Conservation (phyloP, 2,888 invertebrate species). For the Mallateleia sp. region DNA sequence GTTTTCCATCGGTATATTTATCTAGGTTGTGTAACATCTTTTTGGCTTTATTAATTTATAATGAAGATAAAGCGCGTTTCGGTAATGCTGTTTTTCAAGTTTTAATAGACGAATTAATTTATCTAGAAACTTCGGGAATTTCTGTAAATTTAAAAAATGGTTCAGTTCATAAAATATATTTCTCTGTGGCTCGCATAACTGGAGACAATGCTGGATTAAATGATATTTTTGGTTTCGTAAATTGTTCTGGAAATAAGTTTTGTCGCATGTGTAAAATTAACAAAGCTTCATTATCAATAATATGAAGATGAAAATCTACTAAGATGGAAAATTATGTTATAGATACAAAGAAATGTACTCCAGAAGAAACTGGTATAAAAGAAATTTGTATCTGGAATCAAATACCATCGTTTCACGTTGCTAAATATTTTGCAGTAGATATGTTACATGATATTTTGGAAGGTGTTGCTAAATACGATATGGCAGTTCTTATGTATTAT, state of each 20-base stretch:
- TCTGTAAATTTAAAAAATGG: conserved; percentile 24
- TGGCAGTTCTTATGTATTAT: conserved; percentile 12
- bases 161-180: conserved; percentile 45
- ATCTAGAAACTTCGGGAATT: conserved; percentile 60
- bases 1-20: background rate
- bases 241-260: too few relatives aligned
- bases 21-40: conserved; percentile 12
- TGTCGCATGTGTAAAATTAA: too few relatives aligned
- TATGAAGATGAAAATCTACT: too few relatives aligned
- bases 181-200: conserved; percentile 45
- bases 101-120: conserved; percentile 49
- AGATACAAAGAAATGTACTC: too few relatives aligned
- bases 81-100: background rate
- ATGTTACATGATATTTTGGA: conserved; percentile 36
- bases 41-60: conserved; percentile 6
- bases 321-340: too few relatives aligned
- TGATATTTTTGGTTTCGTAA: too few relatives aligned
- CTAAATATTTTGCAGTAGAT: conserved; percentile 21
- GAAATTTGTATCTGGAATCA: conserved; percentile 30
- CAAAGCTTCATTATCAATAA: too few relatives aligned
- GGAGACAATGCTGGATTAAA: conserved; percentile 74
- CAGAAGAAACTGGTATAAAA: conserved; percentile 4
- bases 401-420: conserved; percentile 23
- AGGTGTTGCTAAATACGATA: conserved; percentile 20
- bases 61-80: background rate